phyloP scores from a whole-genome alignment of 2,113 vertebrate species.

The Neogobius melanostomus region DNA sequence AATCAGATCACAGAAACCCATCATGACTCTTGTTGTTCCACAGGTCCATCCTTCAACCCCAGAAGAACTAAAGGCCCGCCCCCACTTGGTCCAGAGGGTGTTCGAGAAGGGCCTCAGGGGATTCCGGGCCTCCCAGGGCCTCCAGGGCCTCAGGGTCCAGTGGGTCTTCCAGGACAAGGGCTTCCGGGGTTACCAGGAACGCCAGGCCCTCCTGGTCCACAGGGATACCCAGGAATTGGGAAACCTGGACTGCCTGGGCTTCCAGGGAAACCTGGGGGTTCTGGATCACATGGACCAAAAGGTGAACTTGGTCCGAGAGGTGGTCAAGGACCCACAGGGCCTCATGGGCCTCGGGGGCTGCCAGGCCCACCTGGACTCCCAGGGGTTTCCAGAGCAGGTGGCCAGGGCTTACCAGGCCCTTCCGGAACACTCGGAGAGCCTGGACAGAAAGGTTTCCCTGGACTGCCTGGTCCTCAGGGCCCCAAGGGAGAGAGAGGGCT shows the following conservation, averaged over 20 bases:
- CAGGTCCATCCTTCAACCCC: conserved; percentile 71
- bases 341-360: conserved; percentile 67
- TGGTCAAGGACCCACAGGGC: conserved; percentile 65
- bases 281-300: conserved; percentile 65
- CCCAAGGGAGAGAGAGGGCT: conserved; percentile 87
- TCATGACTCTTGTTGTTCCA: no score
- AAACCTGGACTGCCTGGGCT: conserved; percentile 77
- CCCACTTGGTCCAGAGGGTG: conserved; percentile 68
- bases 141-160: conserved; percentile 85
- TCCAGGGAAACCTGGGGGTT: conserved; percentile 75
- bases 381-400: conserved; percentile 85
- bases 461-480: conserved; percentile 81
- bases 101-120: conserved; percentile 85
- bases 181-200: conserved; percentile 70
- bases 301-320: conserved; percentile 72
- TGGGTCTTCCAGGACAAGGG: conserved; percentile 83
- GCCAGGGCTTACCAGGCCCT: conserved; percentile 87
- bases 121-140: conserved; percentile 84
- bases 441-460: conserved; percentile 86
- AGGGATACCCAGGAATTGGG: conserved; percentile 74
- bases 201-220: conserved; percentile 68
- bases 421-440: conserved; percentile 84
- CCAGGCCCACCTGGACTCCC: conserved; percentile 76
- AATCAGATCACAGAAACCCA: background rate
- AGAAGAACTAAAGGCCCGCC: conserved; percentile 83